These are phyloP conservation scores for Thamnophis sirtalis DNA, from an alignment of 2,113 vertebrate genomes.

Conservation along the genomic window DNA sequence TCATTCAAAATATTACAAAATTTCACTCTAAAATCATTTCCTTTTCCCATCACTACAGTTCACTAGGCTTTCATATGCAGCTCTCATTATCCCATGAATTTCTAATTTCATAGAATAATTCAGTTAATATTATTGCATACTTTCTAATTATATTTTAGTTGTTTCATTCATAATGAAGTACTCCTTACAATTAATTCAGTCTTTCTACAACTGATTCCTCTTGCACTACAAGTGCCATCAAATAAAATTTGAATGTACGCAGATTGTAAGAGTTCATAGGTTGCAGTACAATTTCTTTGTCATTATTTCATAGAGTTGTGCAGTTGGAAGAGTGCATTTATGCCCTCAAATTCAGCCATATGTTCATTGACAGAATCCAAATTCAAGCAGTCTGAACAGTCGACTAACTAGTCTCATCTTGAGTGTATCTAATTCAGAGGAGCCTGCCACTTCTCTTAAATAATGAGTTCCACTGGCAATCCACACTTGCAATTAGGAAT, in stretches of 20 bases:
- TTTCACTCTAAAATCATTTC: background rate
- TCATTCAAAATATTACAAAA: background rate
- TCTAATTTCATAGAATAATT: background rate
- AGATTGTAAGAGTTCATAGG: too few relatives aligned
- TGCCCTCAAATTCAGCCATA: too few relatives aligned
- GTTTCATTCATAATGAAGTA: background rate
- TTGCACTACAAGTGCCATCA: background rate
- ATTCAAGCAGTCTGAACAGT: too few relatives aligned
- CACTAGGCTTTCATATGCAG: background rate
- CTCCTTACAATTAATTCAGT: background rate
- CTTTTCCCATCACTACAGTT: background rate
- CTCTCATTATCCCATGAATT: background rate
- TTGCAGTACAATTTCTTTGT: too few relatives aligned
- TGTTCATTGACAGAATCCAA: too few relatives aligned
- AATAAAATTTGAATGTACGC: background rate
- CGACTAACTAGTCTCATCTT: too few relatives aligned
- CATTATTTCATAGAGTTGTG: too few relatives aligned
- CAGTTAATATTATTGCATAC: background rate
- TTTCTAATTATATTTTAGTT: background rate
- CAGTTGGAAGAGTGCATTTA: too few relatives aligned
- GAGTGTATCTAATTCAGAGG: too few relatives aligned
- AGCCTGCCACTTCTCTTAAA: too few relatives aligned
- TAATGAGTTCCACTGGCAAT: too few relatives aligned
- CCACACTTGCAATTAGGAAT: too few relatives aligned
- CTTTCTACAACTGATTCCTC: background rate